Conservation (phyloP, 2,113 vertebrate species). For the Vimba vimba region DNA sequence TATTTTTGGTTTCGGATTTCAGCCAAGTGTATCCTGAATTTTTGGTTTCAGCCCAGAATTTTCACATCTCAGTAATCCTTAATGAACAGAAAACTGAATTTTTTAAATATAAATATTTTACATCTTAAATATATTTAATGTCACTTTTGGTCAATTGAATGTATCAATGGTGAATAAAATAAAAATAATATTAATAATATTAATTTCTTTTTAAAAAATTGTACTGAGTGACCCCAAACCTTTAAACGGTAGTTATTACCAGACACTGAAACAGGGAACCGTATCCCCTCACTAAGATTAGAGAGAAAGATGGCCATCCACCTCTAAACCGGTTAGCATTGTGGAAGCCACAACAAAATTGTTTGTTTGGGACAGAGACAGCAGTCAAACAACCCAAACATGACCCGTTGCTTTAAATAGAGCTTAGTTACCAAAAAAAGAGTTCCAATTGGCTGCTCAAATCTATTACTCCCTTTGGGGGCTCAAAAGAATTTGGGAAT, state of each 20-base stretch:
- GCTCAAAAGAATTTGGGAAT: neutral
- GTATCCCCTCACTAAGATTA: conserved; percentile 11
- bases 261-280: neutral
- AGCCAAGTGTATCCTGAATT: too few species aligned
- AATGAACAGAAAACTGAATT: too few species aligned
- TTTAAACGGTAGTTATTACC: neutral
- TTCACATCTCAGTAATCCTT: too few species aligned
- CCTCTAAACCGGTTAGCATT: conserved; percentile 20
- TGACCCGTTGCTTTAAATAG: conserved; percentile 12
- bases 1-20: too few species aligned
- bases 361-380: neutral
- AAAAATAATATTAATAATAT: too few species aligned
- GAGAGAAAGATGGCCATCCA: conserved; percentile 35
- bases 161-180: too few species aligned
- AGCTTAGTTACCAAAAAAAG: conserved; percentile 6
- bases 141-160: too few species aligned
- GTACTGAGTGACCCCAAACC: neutral
- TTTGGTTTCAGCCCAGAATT: too few species aligned
- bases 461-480: conserved; percentile 6
- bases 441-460: conserved; percentile 23
- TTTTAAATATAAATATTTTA: too few species aligned
- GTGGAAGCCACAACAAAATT: conserved; percentile 19
- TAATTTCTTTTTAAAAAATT: neutral
- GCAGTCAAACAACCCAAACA: conserved; percentile 22
- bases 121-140: too few species aligned